These are phyloP conservation scores for Acanthosoma haemorrhoidale DNA, from an alignment of 2,888 invertebrate species.

Conservation along the genomic window DNA sequence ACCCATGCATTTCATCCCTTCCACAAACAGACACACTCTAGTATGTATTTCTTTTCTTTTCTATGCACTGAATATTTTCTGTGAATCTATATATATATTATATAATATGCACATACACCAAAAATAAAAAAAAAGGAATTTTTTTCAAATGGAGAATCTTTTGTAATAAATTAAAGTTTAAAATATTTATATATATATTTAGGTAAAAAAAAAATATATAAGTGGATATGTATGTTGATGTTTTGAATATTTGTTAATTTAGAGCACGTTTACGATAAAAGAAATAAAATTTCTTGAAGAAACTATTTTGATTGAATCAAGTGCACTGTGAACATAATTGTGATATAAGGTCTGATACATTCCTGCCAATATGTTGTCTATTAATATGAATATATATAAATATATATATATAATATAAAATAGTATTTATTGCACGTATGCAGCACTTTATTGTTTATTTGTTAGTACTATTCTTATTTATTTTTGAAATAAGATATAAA, in stretches of 20 bases:
- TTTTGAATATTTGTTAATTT: conserved; percentile 35
- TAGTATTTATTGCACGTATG: conserved; percentile 36
- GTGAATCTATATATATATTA: conserved; percentile 30
- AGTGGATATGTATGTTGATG: conserved; percentile 35
- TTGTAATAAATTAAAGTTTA: conserved; percentile 31
- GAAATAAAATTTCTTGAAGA: background rate
- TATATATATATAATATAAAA: conserved; percentile 28
- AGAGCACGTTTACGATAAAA: conserved; percentile 32
- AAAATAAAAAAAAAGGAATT: conserved; percentile 17
- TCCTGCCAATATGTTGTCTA: conserved; percentile 41
- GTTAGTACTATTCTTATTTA: conserved; percentile 29
- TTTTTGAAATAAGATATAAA: conserved; percentile 29
- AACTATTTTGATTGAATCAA: conserved; percentile 34
- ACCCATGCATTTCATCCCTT: background rate
- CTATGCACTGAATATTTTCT: conserved; percentile 32
- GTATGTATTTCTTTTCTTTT: conserved; percentile 29
- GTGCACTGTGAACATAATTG: conserved; percentile 40
- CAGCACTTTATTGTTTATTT: conserved; percentile 33
- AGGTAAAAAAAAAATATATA: conserved; percentile 11
- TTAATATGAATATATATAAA: conserved; percentile 31
- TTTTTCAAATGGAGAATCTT: conserved; percentile 36
- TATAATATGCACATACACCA: conserved; percentile 38
- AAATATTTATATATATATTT: conserved; percentile 29
- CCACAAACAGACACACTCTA: background rate
- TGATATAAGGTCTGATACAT: conserved; percentile 40